Evolutionary conservation across 2,113 vertebrate genomes (phyloP).

Genomic region (Strigops habroptila): DNA sequence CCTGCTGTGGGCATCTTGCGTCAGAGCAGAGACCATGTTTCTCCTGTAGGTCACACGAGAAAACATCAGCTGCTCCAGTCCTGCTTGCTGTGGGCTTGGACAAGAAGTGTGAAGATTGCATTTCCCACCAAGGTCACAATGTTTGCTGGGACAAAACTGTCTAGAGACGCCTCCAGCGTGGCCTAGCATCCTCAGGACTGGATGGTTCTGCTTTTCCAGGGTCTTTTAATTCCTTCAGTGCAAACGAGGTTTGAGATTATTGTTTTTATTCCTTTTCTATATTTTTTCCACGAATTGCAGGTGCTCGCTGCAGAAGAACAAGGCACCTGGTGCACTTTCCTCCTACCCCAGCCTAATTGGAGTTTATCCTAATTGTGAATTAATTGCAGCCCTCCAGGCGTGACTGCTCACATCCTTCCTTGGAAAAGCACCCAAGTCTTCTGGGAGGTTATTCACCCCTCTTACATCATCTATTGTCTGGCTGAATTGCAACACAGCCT

Average conservation of each 20-base stretch:
- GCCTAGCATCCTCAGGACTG: neutral
- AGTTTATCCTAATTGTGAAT: neutral
- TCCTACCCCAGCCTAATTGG: neutral
- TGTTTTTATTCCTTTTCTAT: neutral
- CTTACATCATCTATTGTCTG: neutral
- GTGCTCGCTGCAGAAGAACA: neutral
- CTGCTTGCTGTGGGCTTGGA: neutral
- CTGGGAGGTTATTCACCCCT: neutral
- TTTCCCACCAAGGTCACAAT: neutral
- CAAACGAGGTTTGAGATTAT: neutral
- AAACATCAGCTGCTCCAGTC: neutral
- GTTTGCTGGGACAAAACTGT: neutral
- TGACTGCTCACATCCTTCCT: neutral
- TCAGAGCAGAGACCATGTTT: neutral
- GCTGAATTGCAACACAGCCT: neutral
- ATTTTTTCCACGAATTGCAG: neutral
- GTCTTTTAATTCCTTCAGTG: neutral
- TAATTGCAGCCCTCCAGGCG: neutral
- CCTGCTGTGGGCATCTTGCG: neutral
- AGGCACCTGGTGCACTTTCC: neutral
- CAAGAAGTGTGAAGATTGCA: rapidly evolving
- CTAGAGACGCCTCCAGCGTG: neutral
- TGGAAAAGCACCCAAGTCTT: neutral
- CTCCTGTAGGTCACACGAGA: neutral
- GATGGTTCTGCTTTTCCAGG: neutral